Evolutionary conservation across 30 jellyfish, hydroid and myxozoan species (phyloP).

Genomic region (Hydractinia symbiolongicarpus): DNA sequence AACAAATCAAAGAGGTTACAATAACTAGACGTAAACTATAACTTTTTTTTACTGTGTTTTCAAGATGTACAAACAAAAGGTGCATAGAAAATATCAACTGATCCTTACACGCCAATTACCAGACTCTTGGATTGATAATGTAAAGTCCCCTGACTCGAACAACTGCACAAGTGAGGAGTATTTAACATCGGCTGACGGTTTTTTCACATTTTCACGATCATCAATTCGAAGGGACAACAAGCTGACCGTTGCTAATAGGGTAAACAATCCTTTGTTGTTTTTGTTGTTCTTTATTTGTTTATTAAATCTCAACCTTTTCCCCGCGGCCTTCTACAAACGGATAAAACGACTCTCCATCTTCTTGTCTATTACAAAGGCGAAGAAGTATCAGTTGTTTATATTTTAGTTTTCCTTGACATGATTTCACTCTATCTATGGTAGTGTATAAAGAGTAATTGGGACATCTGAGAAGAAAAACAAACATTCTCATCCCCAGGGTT

Average conservation of each 20-base stretch:
- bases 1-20: background rate
- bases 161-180: background rate
- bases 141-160: background rate
- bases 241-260: background rate
- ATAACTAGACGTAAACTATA: background rate
- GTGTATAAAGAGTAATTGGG: too few species aligned
- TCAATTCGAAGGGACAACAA: background rate
- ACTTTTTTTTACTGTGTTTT: background rate
- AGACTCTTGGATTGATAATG: background rate
- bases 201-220: background rate
- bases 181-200: background rate
- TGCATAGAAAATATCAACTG: conserved; percentile 3
- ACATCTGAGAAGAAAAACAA: too few species aligned
- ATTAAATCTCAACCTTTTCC: too few species aligned
- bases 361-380: too few species aligned
- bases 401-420: too few species aligned
- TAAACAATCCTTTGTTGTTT: background rate
- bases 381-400: too few species aligned
- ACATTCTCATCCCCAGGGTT: too few species aligned
- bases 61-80: background rate
- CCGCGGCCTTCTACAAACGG: too few species aligned
- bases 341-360: too few species aligned
- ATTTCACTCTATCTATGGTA: too few species aligned
- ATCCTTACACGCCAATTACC: background rate
- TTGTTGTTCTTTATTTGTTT: too few species aligned